These are phyloP conservation scores for Orthosia incerta DNA, from an alignment of 2,888 invertebrate genomes.

Conservation along the genomic window DNA sequence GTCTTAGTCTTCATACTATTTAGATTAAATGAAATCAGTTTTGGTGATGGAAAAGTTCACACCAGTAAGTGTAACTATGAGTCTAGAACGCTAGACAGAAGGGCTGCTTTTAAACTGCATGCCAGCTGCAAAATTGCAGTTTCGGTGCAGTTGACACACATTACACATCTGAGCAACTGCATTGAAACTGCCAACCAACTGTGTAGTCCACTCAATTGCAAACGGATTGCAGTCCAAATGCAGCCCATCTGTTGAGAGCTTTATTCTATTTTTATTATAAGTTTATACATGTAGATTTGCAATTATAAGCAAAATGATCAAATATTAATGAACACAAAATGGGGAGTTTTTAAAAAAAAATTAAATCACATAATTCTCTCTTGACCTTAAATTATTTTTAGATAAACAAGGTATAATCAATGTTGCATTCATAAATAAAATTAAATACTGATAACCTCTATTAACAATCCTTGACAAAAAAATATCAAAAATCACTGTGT, in stretches of 20 bases:
- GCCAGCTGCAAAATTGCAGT: too few species aligned
- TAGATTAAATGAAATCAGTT: not conserved
- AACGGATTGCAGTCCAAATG: too few species aligned
- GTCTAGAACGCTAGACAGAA: too few species aligned
- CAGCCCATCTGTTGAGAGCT: too few species aligned
- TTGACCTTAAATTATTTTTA: slow-evolving; percentile 9
- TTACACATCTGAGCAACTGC: too few species aligned
- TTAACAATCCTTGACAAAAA: not conserved
- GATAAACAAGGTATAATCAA: not conserved
- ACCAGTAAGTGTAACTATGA: too few species aligned
- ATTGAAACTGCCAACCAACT: too few species aligned
- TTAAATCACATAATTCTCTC: not conserved
- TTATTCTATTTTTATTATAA: not conserved
- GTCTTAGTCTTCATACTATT: too few species aligned
- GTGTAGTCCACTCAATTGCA: too few species aligned
- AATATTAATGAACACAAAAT: not conserved
- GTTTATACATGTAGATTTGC: not conserved
- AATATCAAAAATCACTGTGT: not conserved
- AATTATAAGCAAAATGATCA: not conserved
- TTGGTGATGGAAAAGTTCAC: not conserved
- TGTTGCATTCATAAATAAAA: not conserved
- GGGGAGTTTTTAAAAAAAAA: not conserved
- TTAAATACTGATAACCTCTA: not conserved
- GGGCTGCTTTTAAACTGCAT: too few species aligned
- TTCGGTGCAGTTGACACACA: too few species aligned